These are phyloP conservation scores for Euplexia lucipara DNA, from an alignment of 2,888 invertebrate genomes.

Conservation along the genomic window DNA sequence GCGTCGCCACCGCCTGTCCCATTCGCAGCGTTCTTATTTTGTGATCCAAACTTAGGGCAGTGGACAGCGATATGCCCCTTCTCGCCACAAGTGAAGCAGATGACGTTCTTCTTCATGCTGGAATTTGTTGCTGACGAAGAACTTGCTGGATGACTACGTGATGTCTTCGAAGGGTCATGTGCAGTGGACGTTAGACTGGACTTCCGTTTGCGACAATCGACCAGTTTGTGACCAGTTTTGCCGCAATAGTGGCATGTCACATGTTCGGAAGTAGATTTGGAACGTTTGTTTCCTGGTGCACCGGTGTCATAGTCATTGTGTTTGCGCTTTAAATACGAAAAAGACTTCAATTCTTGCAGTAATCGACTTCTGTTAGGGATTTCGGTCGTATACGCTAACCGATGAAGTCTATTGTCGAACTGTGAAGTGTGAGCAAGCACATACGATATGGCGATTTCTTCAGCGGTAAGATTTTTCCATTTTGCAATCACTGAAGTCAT, in stretches of 20 bases:
- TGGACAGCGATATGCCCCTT: slow-evolving; percentile 8
- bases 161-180: no score
- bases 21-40: background rate
- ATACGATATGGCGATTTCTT: slow-evolving; percentile 7
- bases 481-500: no score
- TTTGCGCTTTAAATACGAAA: background rate
- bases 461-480: background rate
- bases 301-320: no score
- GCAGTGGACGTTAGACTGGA: no score
- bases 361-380: background rate
- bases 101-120: background rate
- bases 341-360: background rate
- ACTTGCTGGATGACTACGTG: no score
- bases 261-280: background rate
- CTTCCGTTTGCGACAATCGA: background rate
- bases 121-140: no score
- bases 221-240: background rate
- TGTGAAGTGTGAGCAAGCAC: slow-evolving; percentile 15
- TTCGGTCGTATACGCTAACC: slow-evolving; percentile 8
- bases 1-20: background rate
- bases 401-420: slow-evolving; percentile 6
- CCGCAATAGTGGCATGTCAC: background rate
- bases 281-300: background rate
- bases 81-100: slow-evolving; percentile 24
- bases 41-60: background rate